Conservation (phyloP, 2,113 vertebrate species). For the Anoura caudifer region DNA sequence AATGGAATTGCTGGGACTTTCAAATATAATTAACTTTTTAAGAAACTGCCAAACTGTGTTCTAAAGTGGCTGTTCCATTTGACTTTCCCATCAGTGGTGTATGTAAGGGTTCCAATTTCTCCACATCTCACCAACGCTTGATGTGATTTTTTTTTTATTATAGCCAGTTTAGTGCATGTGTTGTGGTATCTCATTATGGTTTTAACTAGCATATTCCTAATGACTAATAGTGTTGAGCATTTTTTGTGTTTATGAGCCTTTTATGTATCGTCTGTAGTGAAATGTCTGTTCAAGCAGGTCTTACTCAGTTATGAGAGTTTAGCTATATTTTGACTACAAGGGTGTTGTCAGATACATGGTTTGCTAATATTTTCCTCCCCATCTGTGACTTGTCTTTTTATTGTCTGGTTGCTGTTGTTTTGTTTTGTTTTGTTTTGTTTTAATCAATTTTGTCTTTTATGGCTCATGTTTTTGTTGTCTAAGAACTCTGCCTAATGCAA, state of each 20-base stretch:
- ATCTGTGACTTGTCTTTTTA: background rate
- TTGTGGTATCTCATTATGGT: background rate
- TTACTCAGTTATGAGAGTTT: background rate
- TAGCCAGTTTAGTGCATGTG: background rate
- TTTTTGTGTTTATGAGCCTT: constrained; percentile 13
- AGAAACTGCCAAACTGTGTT: background rate
- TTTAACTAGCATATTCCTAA: background rate
- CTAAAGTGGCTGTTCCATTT: background rate
- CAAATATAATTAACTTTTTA: background rate
- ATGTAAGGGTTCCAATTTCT: background rate
- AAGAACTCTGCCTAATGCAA: background rate
- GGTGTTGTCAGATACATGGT: background rate
- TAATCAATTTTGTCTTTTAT: background rate
- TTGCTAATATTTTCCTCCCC: background rate
- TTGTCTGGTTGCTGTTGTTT: background rate
- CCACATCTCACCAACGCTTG: background rate
- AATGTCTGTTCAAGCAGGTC: background rate
- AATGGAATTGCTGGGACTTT: background rate
- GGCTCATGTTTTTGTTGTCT: background rate
- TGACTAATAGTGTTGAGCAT: background rate
- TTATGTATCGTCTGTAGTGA: background rate
- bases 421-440: background rate
- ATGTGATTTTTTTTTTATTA: background rate
- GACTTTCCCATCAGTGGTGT: background rate
- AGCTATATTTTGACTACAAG: background rate